Base-by-base conservation (phyloP, 2,888 invertebrate genomes). In the Drosophila anomalipes region DNA sequence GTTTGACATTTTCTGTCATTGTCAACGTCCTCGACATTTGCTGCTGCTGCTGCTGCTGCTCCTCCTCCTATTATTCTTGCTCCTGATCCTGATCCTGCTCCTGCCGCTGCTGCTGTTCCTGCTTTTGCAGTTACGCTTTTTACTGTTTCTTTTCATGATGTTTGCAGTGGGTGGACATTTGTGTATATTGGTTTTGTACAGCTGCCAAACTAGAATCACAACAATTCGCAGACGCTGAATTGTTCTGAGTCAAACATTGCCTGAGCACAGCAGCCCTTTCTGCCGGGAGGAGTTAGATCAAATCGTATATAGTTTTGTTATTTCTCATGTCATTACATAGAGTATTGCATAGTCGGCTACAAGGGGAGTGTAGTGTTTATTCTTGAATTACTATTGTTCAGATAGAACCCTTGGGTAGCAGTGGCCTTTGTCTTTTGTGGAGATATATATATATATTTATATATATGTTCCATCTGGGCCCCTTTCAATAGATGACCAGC, bases 1-100 rank as follows among this genome's bases (percentile, higher is more conserved):
- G 82, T 88, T 85, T 86, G 88, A 86, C 85, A 86, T 86, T 88
- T 86, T 82, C 86, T 83, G 86, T 88, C 86, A 86, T 83, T 88
- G 82, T 83, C 80, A 88, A 83, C 66, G 75, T 81, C 54, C 77
- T 75, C 79, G 66, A 64, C 74, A 75, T 70, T 76, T 79, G 72
- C 52, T 80, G 51, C 41, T 77, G 60, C 32, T 69, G 47, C 28
- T 67, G 51, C 52, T 60, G n/a, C 16, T 54, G 52, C 22, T 44
- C 33, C 47, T 44, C 33, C 47, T 44, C 12, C 12, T n/a, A 41
- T 30, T 53, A 37, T 12, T 69, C 49, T 16, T 58, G 60, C 6
- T 61, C 52, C 28, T 65, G 62, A 2, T 56, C 9, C 32, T 14
- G n/a, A 2, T 33, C 4, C n/a, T 41, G 19, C 9, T 39, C 7